Evolutionary conservation across 2,888 invertebrate species (phyloP), one percentile per base, ranked within the genome.

Genomic region (Apantesis nais): DNA sequence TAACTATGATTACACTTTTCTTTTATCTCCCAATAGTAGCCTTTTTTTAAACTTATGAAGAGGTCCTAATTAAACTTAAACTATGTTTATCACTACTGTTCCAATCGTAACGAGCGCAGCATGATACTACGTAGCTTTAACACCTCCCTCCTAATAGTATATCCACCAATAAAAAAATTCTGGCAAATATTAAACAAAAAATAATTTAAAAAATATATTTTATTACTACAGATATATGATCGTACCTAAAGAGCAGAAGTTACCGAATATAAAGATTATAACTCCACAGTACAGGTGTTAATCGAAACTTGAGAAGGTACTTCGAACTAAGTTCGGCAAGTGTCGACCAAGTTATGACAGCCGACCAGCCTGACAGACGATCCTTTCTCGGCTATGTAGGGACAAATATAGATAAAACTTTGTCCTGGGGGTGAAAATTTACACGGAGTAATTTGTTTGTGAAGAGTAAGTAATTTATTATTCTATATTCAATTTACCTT

Each of bases 271-370:
- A 68, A 55, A n/a, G 25, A 31, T 48, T 19, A 31, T 58, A 58
- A 67, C 62, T 64, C 65, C 31, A 34, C 69, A 82, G 84, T 85
- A 79, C 89, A 89, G 89, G 89, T 89, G 89, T 82, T 89, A 85
- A 88, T 88, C 83, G 75, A 77, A 78, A 83, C 77, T 81, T 81
- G 58, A 60, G 14, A 67, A 67, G 70, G 73, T 80, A 77, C 76
- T 73, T 63, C 19, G 65, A 68, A 66, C 70, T 31, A 82, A 84
- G 71, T 82, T 80, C 55, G 69, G 66, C 63, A 60, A 71, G 65
- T 67, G 66, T 72, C 58, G 61, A 39, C 37, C 62, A 77, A 79
- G 73, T 82, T 75, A 66, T 81, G 81, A 81, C 79, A 78, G 76
- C 78, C 74, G 78, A 71, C 71, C 72, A 68, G 2, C 29, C 55